Base-by-base conservation (phyloP, 2,888 invertebrate genomes). In the Drosophila meridiana region DNA sequence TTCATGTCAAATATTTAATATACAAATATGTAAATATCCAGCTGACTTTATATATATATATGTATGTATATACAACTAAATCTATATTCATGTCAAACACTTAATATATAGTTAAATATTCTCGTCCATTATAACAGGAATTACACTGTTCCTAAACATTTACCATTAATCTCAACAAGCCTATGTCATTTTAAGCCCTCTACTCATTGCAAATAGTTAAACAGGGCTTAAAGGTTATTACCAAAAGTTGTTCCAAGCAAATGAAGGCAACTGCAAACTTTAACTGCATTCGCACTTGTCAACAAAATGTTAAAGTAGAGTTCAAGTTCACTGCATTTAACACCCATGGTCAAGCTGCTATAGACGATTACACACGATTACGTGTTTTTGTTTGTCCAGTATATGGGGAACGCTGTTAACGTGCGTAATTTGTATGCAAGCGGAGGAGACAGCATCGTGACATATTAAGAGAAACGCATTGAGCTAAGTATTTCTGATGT, bases 371-470 rank as follows among this genome's bases (percentile, higher is more conserved):
- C 36, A 11, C 38, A 30, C 60, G 45, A 58, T 69, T 69, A 77
- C 77, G 70, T 80, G 61, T 56, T 32, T 50, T 45, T 34, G 28
- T 30, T 11, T 55, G 36, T 28, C 52, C 13, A 60, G 50, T 34
- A 20, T 65, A 42, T 42, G 5, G 14, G 48, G 53, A 48, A 20
- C 58, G 64, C 38, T 50, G 28, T 13, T 47, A 43, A 4, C 34
- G 43, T 28, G 6, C 13, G 26, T 34, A 60, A 88, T 83, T 83
- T 79, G 88, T 79, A 83, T 83, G 83, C 82, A 82, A 58, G 28
- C 71, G 67, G 26, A 32, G 62, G 34, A 30, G 50, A 30, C 45
- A 60, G 58, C 55, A 73, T 45, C 55, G 67, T 59, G 63, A 71
- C 55, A 57, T 47, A 60, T 58, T 5, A 13, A 56, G 38, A 61